Conservation (phyloP, 2,888 invertebrate genomes). For the Caenorhabditis uteleia region DNA sequence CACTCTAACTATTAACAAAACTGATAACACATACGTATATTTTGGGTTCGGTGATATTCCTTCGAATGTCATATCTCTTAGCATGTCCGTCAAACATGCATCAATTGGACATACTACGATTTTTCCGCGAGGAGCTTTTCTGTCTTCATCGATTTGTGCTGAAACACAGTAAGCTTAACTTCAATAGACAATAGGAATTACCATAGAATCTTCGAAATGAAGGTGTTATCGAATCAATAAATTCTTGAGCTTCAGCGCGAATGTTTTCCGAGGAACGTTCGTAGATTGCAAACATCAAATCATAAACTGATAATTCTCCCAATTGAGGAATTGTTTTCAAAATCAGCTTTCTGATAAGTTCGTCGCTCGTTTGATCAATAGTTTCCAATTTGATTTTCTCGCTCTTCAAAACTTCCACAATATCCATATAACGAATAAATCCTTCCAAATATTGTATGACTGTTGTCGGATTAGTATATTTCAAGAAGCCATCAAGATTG, state of each 20-base stretch:
- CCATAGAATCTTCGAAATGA: slow-evolving; percentile 25
- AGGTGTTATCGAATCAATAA: slow-evolving; percentile 21
- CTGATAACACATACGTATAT: slow-evolving; percentile 7
- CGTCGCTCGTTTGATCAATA: background rate
- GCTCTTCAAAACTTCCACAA: slow-evolving; percentile 2
- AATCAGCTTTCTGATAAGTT: slow-evolving; percentile 15
- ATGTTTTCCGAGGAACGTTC: slow-evolving; percentile 1
- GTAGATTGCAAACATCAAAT: slow-evolving; percentile 27
- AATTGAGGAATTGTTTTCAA: slow-evolving; percentile 35
- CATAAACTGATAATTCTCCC: slow-evolving; percentile 16
- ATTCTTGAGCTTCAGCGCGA: slow-evolving; percentile 9
- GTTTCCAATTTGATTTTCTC: slow-evolving; percentile 6
- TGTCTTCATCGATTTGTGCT: background rate
- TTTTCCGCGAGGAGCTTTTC: slow-evolving; percentile 1
- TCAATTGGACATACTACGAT: slow-evolving; percentile 19
- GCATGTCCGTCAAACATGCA: slow-evolving; percentile 10
- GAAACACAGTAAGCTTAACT: background rate
- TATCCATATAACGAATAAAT: slow-evolving; percentile 6
- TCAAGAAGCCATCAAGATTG: slow-evolving; percentile 22
- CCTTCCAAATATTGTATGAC: slow-evolving; percentile 15
- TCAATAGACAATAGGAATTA: slow-evolving; percentile 2
- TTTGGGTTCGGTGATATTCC: slow-evolving; percentile 3
- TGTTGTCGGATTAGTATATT: slow-evolving; percentile 8
- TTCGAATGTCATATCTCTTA: slow-evolving; percentile 7
- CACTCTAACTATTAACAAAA: no score